phyloP scores from a whole-genome alignment of 2,113 vertebrate genomes.

The Chunga burmeisteri region DNA sequence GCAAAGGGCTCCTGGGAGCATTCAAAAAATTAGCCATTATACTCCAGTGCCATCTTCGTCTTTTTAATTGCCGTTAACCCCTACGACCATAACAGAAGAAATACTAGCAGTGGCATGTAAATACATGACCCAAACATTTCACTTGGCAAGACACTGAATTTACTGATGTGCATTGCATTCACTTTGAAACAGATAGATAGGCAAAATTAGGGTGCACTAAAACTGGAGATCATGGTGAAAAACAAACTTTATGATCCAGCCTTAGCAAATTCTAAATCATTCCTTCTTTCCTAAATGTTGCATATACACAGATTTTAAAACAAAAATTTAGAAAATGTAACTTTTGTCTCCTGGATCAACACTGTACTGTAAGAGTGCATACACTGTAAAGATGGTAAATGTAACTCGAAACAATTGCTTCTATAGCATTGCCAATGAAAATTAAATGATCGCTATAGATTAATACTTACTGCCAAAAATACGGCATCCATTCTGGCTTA shows the following conservation, averaged over 20 bases:
- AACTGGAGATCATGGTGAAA: not conserved
- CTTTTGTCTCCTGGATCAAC: not conserved
- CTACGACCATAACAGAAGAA: not conserved
- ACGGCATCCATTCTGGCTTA: not conserved
- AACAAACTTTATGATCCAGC: not conserved
- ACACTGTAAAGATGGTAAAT: not conserved
- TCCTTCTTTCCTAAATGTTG: not conserved
- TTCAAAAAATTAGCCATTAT: not conserved
- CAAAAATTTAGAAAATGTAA: not conserved
- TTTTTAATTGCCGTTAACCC: not conserved
- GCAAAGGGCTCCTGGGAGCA: not conserved
- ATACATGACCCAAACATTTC: not conserved
- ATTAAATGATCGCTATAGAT: not conserved
- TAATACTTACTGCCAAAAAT: slow-evolving; percentile 17
- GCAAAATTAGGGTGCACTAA: not conserved
- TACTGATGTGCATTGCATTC: not conserved
- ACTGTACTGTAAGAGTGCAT: not conserved
- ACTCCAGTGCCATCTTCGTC: not conserved
- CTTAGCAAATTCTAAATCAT: not conserved
- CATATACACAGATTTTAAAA: not conserved
- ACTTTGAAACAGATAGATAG: not conserved
- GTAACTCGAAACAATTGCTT: not conserved
- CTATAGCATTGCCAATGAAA: not conserved
- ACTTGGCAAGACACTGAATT: not conserved
- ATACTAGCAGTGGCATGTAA: not conserved